Conservation (phyloP, 2,113 vertebrate species). For the Sinocyclocheilus anophthalmus region DNA sequence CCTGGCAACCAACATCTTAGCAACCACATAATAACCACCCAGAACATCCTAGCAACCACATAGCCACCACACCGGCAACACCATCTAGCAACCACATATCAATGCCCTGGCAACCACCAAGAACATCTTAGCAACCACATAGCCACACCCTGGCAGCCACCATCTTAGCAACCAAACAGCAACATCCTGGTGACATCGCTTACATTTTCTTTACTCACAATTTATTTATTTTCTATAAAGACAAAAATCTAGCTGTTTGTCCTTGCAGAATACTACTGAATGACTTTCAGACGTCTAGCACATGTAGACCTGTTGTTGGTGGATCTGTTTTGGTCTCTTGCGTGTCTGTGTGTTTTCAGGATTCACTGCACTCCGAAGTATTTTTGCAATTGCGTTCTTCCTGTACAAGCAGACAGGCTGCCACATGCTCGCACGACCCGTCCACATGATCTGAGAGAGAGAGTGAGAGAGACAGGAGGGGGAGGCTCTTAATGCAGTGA, state of each 20-base stretch:
- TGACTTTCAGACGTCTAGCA: conserved; percentile 1
- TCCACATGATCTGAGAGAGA: conserved; percentile 63
- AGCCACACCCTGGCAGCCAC: not conserved
- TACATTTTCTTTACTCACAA: not conserved
- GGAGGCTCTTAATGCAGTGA: conserved; percentile 69
- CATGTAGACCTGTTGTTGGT: not conserved
- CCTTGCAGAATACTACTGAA: not conserved
- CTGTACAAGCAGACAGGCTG: conserved; percentile 24
- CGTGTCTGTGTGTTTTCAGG: conserved; percentile 48
- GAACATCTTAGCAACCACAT: not conserved
- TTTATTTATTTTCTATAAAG: not conserved
- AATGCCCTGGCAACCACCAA: not conserved
- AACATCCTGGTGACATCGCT: not conserved
- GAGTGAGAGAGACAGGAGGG: conserved; percentile 55
- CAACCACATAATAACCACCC: too few species aligned
- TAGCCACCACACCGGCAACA: too few species aligned
- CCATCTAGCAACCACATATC: not conserved
- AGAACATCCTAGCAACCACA: too few species aligned
- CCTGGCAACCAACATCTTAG: not conserved
- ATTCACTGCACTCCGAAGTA: conserved; percentile 59
- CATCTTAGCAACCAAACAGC: not conserved
- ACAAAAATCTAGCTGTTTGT: not conserved
- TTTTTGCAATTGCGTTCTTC: conserved; percentile 24
- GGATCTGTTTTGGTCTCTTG: not conserved
- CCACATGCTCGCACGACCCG: conserved; percentile 46